phyloP scores from a whole-genome alignment of 1,140 invertebrate species.

The Pachypeltis micranthus region DNA sequence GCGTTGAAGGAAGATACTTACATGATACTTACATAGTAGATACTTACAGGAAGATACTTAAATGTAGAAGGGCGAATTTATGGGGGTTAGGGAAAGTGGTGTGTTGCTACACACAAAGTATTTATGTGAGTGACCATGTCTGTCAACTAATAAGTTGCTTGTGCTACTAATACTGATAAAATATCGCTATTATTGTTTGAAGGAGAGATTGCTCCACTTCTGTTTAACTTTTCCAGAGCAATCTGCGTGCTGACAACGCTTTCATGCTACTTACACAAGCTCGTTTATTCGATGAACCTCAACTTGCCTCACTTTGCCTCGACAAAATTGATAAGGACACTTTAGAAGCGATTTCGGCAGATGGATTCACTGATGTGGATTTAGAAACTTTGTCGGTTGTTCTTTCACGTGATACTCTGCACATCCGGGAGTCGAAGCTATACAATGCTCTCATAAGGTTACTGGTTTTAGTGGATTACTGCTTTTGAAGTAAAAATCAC shows the following conservation, averaged over 20 bases:
- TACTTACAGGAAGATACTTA: too few species aligned
- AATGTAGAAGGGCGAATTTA: too few species aligned
- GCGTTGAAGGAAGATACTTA: too few species aligned
- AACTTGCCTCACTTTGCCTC: conserved; percentile 63
- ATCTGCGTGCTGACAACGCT: conserved; percentile 72
- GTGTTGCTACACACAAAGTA: too few species aligned
- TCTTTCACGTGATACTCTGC: conserved; percentile 67
- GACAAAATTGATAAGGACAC: conserved; percentile 81
- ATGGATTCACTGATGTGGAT: conserved; percentile 81
- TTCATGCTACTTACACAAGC: conserved; percentile 71
- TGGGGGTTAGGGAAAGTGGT: too few species aligned
- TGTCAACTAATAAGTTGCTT: too few species aligned
- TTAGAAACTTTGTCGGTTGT: conserved; percentile 67
- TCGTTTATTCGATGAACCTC: conserved; percentile 68
- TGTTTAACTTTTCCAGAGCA: conserved; percentile 33
- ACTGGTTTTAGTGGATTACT: too few species aligned
- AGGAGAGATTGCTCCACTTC: not conserved
- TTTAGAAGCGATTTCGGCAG: conserved; percentile 63
- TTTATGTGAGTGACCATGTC: too few species aligned
- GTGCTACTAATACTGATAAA: too few species aligned
- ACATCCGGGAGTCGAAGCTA: conserved; percentile 68
- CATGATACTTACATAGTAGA: too few species aligned
- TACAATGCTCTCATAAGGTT: conserved; percentile 55
- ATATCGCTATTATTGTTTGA: too few species aligned
- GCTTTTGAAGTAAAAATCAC: too few species aligned